These are phyloP conservation scores for Kradibia gibbosae DNA, from an alignment of 1,140 invertebrate genomes.

Conservation along the genomic window DNA sequence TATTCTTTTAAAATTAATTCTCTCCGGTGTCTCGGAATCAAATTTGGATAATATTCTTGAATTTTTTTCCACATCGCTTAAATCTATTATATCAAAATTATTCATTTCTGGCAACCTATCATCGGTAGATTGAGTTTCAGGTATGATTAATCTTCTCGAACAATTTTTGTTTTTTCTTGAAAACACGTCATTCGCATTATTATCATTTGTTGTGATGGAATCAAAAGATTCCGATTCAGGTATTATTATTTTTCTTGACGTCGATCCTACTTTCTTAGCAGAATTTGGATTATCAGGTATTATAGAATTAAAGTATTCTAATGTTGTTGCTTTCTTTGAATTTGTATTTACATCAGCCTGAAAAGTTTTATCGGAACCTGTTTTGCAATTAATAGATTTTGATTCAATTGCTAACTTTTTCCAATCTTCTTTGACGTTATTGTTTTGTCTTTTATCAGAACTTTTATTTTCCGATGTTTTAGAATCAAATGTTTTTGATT, in stretches of 20 bases:
- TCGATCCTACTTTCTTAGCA: not conserved
- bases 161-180: not conserved
- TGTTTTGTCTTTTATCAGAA: not conserved
- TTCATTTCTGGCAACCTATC: no score
- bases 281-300: not conserved
- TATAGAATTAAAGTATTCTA: not conserved
- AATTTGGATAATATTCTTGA: no score
- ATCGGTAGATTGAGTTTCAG: not conserved
- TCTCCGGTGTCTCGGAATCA: no score
- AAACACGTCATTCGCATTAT: not conserved
- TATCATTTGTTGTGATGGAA: conserved; percentile 9
- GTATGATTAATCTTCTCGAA: not conserved
- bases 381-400: conserved; percentile 38
- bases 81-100: not conserved
- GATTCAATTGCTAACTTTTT: conserved; percentile 34
- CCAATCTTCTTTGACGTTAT: not conserved
- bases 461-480: conserved; percentile 18
- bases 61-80: conserved; percentile 5
- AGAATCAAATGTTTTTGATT: conserved; percentile 8
- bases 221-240: conserved; percentile 41
- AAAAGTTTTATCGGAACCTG: not conserved
- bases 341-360: not conserved
- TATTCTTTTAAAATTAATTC: no score
- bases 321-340: not conserved
- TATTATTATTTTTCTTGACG: conserved; percentile 21